A percentile compares a stretch with the other conserved stretches of the same genome.
These are phyloP conservation scores for Periparus ater DNA, from an alignment of 2,797 vertebrate species.

Conservation along the genomic window DNA sequence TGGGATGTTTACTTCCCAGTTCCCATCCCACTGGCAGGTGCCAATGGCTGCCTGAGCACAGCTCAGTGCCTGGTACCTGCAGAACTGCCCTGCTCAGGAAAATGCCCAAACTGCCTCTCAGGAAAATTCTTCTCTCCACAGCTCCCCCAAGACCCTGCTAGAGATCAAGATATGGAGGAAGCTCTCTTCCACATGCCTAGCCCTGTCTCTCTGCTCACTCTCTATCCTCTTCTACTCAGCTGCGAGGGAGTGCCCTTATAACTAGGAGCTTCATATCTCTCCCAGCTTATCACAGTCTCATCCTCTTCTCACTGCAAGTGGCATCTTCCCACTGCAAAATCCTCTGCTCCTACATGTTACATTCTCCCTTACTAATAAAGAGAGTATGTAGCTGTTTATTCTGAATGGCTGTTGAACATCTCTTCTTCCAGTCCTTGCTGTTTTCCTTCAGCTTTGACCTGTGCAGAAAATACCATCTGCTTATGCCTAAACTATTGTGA, in stretches of 20 bases:
- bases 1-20: background rate
- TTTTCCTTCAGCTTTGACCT: background rate
- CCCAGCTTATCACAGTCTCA: background rate
- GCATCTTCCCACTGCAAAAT: background rate
- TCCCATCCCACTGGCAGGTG: background rate
- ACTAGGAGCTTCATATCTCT: slow-evolving; percentile 1
- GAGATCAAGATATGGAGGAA: background rate
- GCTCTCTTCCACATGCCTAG: background rate
- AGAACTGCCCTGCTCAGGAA: background rate
- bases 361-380: background rate
- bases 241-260: background rate
- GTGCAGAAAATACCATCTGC: background rate
- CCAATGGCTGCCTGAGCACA: background rate
- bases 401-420: background rate
- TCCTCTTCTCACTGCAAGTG: background rate
- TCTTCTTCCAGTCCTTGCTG: background rate
- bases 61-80: background rate
- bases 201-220: fast-evolving
- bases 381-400: background rate
- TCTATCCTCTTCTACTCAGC: background rate
- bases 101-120: background rate
- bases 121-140: background rate
- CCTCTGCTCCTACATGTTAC: background rate
- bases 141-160: background rate
- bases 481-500: background rate